A percentile compares a stretch with the other conserved stretches of the same genome.
Evolutionary conservation across 2,797 vertebrate genomes (phyloP).

Genomic region (Eospalax fontanierii): DNA sequence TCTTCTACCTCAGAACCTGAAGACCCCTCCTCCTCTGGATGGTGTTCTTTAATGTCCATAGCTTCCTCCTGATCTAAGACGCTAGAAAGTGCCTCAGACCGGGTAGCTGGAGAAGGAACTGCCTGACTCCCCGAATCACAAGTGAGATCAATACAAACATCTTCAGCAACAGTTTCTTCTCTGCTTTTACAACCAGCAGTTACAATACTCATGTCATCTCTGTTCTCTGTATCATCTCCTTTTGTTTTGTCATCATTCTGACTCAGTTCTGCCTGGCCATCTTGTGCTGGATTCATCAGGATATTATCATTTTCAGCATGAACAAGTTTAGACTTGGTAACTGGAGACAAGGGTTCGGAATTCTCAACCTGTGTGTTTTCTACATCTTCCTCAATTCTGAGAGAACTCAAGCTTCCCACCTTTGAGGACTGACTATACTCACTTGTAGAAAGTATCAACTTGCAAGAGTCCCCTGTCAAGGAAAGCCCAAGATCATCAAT

Average conservation of each 20-base stretch:
- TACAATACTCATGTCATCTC: constrained; percentile 63
- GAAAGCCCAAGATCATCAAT: constrained; percentile 78
- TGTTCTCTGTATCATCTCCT: constrained; percentile 66
- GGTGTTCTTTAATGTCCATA: constrained; percentile 81
- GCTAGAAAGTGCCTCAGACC: constrained; percentile 81
- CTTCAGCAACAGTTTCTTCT: constrained; percentile 69
- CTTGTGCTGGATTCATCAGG: constrained; percentile 61
- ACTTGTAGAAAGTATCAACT: constrained; percentile 92
- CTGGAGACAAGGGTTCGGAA: constrained; percentile 71
- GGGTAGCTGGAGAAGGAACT: constrained; percentile 82
- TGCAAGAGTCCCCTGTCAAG: constrained; percentile 87
- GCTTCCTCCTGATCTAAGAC: constrained; percentile 81
- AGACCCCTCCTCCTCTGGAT: constrained; percentile 79
- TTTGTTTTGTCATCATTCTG: constrained; percentile 73
- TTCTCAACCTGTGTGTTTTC: constrained; percentile 93
- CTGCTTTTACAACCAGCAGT: constrained; percentile 59
- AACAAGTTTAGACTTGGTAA: constrained; percentile 69
- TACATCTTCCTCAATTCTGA: constrained; percentile 88
- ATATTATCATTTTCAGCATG: constrained; percentile 54
- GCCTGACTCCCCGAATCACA: constrained; percentile 85
- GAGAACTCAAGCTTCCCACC: constrained; percentile 78
- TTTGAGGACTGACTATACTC: constrained; percentile 86
- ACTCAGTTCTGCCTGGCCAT: constrained; percentile 58
- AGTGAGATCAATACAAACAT: constrained; percentile 64
- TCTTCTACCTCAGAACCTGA: constrained; percentile 82